These are phyloP conservation scores for Azemiops feae DNA, from an alignment of 2,113 vertebrate species.

Conservation along the genomic window DNA sequence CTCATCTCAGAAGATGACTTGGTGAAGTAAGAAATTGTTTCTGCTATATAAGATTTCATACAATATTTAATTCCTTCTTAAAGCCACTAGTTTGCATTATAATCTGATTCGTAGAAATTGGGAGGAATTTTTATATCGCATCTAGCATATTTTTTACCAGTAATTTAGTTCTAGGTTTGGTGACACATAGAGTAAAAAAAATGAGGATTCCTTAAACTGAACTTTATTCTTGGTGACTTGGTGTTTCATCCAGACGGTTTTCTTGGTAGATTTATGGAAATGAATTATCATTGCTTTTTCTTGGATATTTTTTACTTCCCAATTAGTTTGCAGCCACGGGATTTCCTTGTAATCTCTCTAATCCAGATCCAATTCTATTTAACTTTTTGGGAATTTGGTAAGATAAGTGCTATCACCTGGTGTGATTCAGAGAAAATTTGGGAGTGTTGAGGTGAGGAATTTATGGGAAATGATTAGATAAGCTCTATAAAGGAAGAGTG, in stretches of 20 bases:
- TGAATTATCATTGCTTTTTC: not conserved
- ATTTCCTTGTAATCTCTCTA: not conserved
- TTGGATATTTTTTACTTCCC: not conserved
- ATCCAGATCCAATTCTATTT: not conserved
- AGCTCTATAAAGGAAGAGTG: not conserved
- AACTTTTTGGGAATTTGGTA: not conserved
- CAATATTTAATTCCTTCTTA: not conserved
- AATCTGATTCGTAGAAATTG: not conserved
- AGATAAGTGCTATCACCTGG: not conserved
- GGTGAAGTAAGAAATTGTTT: not conserved
- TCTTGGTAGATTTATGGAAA: not conserved
- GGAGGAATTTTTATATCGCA: not conserved
- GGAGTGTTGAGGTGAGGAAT: not conserved
- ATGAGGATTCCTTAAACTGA: not conserved
- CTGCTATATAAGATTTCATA: not conserved
- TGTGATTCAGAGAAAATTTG: not conserved
- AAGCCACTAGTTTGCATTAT: not conserved
- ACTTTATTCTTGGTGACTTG: not conserved
- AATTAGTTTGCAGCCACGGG: not conserved
- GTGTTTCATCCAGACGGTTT: not conserved
- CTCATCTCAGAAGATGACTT: not conserved
- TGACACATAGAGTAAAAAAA: not conserved
- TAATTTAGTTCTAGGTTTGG: not conserved
- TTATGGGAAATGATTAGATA: not conserved
- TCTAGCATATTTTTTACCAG: not conserved